Conservation (phyloP, 2,797 vertebrate species). For the Ceyx erithaca region DNA sequence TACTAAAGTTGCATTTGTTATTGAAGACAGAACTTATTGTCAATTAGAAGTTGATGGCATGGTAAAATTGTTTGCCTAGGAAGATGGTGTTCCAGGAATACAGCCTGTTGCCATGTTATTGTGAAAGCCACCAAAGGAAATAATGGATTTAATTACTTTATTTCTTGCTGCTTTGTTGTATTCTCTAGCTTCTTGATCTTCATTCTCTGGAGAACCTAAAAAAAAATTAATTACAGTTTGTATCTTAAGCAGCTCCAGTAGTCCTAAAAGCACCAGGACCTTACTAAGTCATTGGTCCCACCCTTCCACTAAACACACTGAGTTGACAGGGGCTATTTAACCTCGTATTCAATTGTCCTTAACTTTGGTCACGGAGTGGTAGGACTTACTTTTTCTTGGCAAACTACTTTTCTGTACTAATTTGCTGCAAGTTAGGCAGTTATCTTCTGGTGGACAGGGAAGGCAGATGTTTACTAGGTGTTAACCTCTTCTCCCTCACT, state of each 20-base stretch:
- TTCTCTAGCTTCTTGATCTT: slow-evolving; percentile 13
- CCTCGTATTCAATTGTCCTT: neutral
- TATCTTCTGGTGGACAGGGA: neutral
- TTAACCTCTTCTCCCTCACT: neutral
- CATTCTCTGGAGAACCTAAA: slow-evolving; percentile 5
- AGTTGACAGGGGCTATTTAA: neutral
- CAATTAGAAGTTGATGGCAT: neutral
- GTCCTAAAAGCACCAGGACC: neutral
- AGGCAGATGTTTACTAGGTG: neutral
- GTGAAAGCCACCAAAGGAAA: slow-evolving; percentile 29
- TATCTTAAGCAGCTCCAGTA: neutral
- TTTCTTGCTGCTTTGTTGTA: slow-evolving; percentile 22
- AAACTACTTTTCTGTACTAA: neutral
- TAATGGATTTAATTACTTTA: slow-evolving; percentile 25
- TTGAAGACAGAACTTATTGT: slow-evolving; percentile 28
- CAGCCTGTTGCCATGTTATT: slow-evolving; percentile 13
- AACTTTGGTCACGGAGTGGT: neutral
- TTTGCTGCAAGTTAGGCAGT: neutral
- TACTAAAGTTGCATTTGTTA: slow-evolving; percentile 36
- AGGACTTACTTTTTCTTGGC: neutral
- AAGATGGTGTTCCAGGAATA: neutral
- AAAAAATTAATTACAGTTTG: neutral
- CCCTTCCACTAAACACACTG: neutral
- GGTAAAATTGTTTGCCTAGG: neutral
- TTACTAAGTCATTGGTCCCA: neutral